Conservation (phyloP, 2,797 vertebrate species). For the Xiphophorus birchmanni region DNA sequence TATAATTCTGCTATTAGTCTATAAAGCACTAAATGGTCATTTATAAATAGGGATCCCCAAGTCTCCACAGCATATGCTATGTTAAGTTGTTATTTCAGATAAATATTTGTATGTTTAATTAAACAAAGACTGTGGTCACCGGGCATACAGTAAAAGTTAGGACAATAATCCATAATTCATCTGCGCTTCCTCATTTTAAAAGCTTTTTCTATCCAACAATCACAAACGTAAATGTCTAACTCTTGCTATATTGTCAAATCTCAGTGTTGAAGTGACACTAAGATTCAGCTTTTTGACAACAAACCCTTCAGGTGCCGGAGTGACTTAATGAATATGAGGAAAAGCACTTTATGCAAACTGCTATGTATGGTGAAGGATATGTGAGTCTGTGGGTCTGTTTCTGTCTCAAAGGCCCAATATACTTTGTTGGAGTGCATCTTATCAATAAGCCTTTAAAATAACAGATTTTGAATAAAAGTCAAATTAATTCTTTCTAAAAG, state of each 20-base stretch:
- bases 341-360: neutral
- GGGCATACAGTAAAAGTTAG: neutral
- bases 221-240: neutral
- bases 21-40: neutral
- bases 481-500: neutral
- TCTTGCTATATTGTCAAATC: neutral
- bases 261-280: neutral
- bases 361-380: neutral
- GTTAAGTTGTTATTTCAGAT: neutral
- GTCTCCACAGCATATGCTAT: neutral
- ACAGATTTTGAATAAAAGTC: neutral
- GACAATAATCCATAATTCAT: conserved; percentile 21
- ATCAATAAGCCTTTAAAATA: neutral
- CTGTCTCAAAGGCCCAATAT: neutral
- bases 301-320: too few species aligned
- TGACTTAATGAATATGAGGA: neutral
- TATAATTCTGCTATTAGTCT: neutral
- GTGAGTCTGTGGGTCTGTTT: neutral
- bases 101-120: neutral
- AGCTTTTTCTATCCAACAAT: neutral
- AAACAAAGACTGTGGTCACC: neutral
- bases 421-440: neutral
- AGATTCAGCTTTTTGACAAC: neutral
- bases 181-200: neutral
- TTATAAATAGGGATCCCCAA: neutral